Base-by-base conservation (phyloP, 2,113 vertebrate species). In the Gymnobelideus leadbeateri region DNA sequence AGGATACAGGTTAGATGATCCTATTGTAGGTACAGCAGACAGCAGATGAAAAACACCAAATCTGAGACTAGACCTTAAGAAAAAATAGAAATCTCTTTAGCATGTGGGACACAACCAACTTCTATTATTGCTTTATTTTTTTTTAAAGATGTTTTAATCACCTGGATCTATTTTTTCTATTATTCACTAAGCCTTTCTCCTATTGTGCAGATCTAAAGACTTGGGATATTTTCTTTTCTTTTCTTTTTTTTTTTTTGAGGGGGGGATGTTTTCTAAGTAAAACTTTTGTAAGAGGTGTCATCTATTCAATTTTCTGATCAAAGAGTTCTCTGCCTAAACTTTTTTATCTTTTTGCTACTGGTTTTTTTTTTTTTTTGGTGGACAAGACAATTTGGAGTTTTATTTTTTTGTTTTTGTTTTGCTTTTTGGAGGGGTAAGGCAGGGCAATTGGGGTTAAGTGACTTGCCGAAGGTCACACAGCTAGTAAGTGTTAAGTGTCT, bases 81-180 rank as follows among this genome's bases (percentile, higher is more conserved):
- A 96, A 52, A 9, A 89, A 92, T 24, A 93, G 43, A 77, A 89
- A 47, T 93, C 21, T 93, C 91, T 89, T 91, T 95, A 95, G 93
- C 54, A 92, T 25, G 49, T 50, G 31, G 91, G 89, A 3, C 25
- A 91, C 21, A 91, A 95, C 90, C 57, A 24, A 25, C 21, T 31
- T 49, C 43, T 3, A 95, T 54, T 92, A 50, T 93, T 16, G 25
- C 19, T 31, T 89, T 89, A 21, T 52, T 52, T 68, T 94, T 94
- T 49, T 49, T 92, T 54, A 89, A 94, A 91, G 14, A 3, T 91
- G 54, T 2, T 28, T 93, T 43, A 89, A 11, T 93, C 37, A 55
- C 23, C 31, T 89, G 46, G 37, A 92, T 47, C 37, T 93, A 46
- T 2, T 16, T 54, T 77, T 93, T 89, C 43, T 84, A 84, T 25